Conservation (phyloP, 2,113 vertebrate genomes). For the Coturnix japonica region DNA sequence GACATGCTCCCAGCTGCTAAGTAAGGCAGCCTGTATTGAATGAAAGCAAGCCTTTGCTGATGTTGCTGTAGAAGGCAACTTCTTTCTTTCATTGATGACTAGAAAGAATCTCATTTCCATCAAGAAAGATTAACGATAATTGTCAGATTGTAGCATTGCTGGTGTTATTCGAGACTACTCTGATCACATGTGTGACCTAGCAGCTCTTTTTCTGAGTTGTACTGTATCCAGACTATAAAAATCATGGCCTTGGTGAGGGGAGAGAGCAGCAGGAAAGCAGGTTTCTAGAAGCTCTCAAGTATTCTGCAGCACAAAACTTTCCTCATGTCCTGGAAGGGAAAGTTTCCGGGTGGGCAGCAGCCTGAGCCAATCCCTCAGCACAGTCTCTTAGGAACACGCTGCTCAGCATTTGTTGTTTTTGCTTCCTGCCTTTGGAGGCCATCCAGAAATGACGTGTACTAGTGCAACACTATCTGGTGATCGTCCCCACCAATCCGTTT, state of each 20-base stretch:
- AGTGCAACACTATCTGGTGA: constrained; percentile 19
- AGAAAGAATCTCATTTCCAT: too few species aligned
- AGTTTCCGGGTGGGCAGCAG: not conserved
- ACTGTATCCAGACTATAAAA: not conserved
- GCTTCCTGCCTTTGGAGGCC: constrained; percentile 24
- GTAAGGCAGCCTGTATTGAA: not conserved
- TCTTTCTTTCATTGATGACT: not conserved
- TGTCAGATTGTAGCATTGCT: not conserved
- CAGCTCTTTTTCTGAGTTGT: not conserved
- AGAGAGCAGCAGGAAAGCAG: not conserved
- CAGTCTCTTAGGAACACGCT: not conserved
- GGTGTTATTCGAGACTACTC: not conserved
- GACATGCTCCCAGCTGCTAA: not conserved
- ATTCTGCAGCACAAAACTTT: not conserved
- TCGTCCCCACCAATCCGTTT: constrained; percentile 11
- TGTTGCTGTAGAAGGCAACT: not conserved
- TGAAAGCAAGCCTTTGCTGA: not conserved
- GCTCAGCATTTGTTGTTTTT: constrained; percentile 1
- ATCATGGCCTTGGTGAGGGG: accelerated
- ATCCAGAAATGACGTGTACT: constrained; percentile 14
- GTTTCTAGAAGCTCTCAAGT: not conserved
- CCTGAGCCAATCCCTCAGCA: not conserved
- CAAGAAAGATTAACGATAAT: too few species aligned
- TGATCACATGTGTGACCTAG: not conserved
- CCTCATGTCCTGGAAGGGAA: not conserved